Evolutionary conservation across 2,113 vertebrate genomes (phyloP), one percentile per base, ranked within the genome.

Genomic region (Bagarius yarrelli): DNA sequence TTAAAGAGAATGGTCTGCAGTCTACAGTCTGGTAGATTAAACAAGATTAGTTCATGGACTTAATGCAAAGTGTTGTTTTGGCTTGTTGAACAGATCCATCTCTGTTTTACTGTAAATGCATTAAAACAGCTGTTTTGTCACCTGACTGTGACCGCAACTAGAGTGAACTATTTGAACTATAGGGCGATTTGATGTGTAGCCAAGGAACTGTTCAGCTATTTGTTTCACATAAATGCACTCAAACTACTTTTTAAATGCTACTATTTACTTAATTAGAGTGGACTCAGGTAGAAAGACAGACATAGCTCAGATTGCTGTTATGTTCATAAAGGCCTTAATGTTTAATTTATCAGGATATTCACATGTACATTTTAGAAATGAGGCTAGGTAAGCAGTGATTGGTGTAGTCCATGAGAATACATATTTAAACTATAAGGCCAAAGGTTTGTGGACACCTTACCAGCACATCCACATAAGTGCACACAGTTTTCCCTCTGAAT

Each of bases 121-220:
- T 55, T 53, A 30, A 34, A 16, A 25, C 60, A 81, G 57, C 69
- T 73, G 59, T 36, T 73, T 11, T 12, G 59, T 60, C 19, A 50
- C 6, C 59, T 40, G 30, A 27, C 15, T 66, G 60, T 5, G 21
- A 64, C 47, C 73, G 67, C 63, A 64, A 55, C n/a, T 12, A 16
- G 15, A 66, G 50, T 15, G 19, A 47, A 76, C 59, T 69, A 25
- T 50, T 30, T 59, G 23, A 76, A 75, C 40, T 12, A n/a, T 23
- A 40, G 13, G 15, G 36, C 34, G 52, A 79, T 30, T 79, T 79
- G 56, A 67, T 79, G 44, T 80, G 13, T 12, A 56, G 44, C 63
- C 27, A 44, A 80, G 53, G 44, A 69, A 83, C 32, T 59, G 40
- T 50, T 71, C 70, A 70, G 21, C 56, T 52, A 81, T 86, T 83